These are phyloP conservation scores for Aleadryas rufinucha DNA, from an alignment of 2,113 vertebrate genomes.

Conservation along the genomic window DNA sequence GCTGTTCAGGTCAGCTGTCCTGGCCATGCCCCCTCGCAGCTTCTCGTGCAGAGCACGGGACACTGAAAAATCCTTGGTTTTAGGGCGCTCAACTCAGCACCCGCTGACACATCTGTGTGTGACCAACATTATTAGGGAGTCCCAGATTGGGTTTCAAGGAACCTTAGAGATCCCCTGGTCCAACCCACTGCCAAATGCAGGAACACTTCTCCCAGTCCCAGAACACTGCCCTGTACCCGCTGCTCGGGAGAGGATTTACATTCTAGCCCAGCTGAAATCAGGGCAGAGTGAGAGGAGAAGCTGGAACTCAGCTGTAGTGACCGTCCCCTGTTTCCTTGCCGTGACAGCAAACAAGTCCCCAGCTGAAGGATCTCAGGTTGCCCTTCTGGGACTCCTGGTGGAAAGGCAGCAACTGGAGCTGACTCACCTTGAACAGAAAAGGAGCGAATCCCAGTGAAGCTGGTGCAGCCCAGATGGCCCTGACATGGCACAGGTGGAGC, in stretches of 20 bases:
- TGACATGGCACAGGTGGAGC: not conserved
- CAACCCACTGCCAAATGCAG: not conserved
- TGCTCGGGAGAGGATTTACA: not conserved
- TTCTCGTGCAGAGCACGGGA: too few species aligned
- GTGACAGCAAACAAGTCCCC: not conserved
- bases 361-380: not conserved
- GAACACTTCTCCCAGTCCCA: not conserved
- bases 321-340: accelerated
- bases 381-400: not conserved
- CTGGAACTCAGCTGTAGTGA: not conserved
- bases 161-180: too few species aligned
- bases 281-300: not conserved
- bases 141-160: too few species aligned
- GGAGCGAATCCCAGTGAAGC: not conserved
- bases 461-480: not conserved
- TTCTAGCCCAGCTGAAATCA: not conserved
- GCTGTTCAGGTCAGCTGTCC: not conserved
- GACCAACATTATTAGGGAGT: too few species aligned
- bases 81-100: not conserved
- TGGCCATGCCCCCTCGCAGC: not conserved
- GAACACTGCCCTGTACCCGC: not conserved
- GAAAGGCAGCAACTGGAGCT: not conserved
- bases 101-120: too few species aligned
- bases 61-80: not conserved
- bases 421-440: not conserved